A percentile compares a stretch with the other conserved stretches of the same genome.
Conservation (phyloP, 2,888 invertebrate species). For the Cloeon dipterum region DNA sequence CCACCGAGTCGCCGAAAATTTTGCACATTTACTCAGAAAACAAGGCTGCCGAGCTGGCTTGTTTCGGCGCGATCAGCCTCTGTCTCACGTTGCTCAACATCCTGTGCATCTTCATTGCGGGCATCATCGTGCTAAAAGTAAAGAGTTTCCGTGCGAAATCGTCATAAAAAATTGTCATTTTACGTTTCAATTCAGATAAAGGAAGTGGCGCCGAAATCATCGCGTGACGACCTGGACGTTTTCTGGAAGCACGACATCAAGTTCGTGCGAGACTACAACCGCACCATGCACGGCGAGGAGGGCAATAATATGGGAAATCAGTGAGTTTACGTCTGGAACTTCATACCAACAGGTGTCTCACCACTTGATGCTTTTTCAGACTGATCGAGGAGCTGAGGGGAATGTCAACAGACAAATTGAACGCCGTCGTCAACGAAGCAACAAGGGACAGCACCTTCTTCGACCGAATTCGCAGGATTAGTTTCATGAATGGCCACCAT, state of each 20-base stretch:
- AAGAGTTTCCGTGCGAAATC: conserved; percentile 5
- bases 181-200: conserved; percentile 15
- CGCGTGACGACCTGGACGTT: conserved; percentile 14
- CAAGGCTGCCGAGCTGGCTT: conserved; percentile 32
- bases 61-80: conserved; percentile 42
- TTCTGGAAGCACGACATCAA: conserved; percentile 42
- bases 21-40: conserved; percentile 30
- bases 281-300: conserved; percentile 17
- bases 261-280: conserved; percentile 30
- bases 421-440: conserved; percentile 4
- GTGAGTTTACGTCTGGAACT: conserved; percentile 8
- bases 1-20: conserved; percentile 12
- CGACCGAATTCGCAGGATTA: neutral
- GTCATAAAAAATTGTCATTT: neutral
- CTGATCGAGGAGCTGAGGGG: conserved; percentile 4
- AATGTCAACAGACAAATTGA: conserved; percentile 1
- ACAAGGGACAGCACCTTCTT: neutral
- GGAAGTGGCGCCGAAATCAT: conserved; percentile 19
- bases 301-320: conserved; percentile 14
- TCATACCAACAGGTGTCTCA: too few species aligned
- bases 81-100: conserved; percentile 51
- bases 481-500: neutral
- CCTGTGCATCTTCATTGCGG: conserved; percentile 43
- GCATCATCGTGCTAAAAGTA: conserved; percentile 44
- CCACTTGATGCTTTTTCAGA: too few species aligned